Percentiles rank a stretch among this genome's conserved stretches.
phyloP scores from a whole-genome alignment of 2,888 invertebrate species.

The Yponomeuta malinellus region DNA sequence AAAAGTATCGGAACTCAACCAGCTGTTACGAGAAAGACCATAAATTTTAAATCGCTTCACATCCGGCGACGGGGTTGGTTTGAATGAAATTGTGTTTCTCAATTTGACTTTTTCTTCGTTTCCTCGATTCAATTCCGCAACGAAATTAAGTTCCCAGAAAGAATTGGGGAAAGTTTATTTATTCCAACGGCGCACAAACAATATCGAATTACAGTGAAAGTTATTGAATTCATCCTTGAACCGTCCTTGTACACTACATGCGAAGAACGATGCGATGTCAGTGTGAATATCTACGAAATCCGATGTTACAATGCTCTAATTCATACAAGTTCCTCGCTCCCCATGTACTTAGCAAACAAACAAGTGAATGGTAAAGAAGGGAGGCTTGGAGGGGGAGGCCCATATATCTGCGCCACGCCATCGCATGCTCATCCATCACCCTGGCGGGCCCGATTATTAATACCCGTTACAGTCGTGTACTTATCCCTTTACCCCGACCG shows the following conservation, averaged over 20 bases:
- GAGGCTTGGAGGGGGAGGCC: conserved; percentile 31
- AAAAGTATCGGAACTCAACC: conserved; percentile 14
- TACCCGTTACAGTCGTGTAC: conserved; percentile 27
- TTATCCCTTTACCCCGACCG: not conserved
- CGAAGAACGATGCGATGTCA: not conserved
- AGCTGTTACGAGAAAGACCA: conserved; percentile 10
- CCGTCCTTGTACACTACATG: not conserved
- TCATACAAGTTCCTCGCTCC: not conserved
- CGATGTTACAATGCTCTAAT: not conserved
- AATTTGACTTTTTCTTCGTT: conserved; percentile 12
- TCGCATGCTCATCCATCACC: conserved; percentile 56
- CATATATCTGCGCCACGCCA: conserved; percentile 49
- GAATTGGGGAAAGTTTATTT: not conserved
- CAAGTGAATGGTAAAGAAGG: conserved; percentile 26
- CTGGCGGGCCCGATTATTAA: conserved; percentile 59
- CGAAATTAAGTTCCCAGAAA: conserved; percentile 3
- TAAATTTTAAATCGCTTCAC: conserved; percentile 13
- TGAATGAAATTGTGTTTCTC: conserved; percentile 13
- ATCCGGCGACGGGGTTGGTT: conserved; percentile 9
- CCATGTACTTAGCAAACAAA: not conserved
- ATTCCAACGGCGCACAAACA: not conserved
- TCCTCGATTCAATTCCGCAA: not conserved
- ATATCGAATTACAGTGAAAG: not conserved
- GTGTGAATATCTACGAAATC: not conserved
- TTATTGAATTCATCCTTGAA: not conserved